phyloP scores from a whole-genome alignment of 2,113 vertebrate species.

The Tiliqua scincoides region DNA sequence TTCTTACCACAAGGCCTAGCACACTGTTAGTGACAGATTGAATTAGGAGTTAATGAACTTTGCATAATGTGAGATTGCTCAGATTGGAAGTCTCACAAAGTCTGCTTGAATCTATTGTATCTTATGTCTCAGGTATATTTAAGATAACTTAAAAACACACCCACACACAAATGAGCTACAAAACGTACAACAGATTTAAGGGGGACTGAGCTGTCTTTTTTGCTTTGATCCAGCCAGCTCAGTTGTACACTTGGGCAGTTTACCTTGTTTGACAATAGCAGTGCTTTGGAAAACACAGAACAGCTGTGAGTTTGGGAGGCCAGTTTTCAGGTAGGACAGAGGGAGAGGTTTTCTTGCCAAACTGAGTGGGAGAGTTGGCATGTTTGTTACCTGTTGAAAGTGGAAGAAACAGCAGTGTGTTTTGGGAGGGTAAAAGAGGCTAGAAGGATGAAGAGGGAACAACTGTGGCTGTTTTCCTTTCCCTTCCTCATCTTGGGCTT shows the following conservation, averaged over 20 bases:
- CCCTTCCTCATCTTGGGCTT: background rate
- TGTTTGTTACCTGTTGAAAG: background rate
- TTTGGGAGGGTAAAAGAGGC: background rate
- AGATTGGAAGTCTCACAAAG: too few species aligned
- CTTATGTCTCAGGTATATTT: too few species aligned
- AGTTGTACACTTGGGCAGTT: background rate
- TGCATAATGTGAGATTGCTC: too few species aligned
- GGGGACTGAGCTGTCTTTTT: background rate
- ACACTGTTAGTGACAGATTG: too few species aligned
- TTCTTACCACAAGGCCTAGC: too few species aligned
- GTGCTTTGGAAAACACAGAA: background rate
- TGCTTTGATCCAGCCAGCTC: background rate
- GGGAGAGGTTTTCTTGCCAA: background rate
- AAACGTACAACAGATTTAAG: too few species aligned
- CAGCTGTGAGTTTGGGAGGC: background rate
- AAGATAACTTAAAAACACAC: too few species aligned
- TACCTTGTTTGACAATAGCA: too few species aligned
- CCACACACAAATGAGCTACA: too few species aligned
- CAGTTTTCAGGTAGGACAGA: too few species aligned
- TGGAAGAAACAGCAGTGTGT: background rate
- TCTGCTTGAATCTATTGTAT: too few species aligned
- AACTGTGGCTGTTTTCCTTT: conserved; percentile 4
- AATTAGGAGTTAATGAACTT: too few species aligned
- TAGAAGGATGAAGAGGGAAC: background rate
- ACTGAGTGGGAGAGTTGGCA: background rate